These are phyloP conservation scores for Orientallactaga bullata DNA, from an alignment of 2,113 vertebrate species.

Conservation along the genomic window DNA sequence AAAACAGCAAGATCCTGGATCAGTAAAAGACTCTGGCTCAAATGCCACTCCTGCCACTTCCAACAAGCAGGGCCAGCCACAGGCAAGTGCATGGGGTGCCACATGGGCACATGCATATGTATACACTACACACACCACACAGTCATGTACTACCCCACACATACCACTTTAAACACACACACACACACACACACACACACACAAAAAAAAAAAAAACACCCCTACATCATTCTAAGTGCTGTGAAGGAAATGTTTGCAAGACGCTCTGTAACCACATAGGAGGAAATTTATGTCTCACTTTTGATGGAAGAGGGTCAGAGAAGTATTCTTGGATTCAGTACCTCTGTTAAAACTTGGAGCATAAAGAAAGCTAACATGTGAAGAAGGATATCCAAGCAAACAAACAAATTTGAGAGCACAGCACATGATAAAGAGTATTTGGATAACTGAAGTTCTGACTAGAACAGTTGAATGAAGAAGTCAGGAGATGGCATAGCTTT, in stretches of 20 bases:
- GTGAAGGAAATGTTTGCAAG: neutral
- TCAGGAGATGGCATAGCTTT: too few relatives aligned
- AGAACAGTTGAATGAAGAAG: neutral
- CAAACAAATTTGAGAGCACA: neutral
- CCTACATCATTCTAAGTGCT: too few relatives aligned
- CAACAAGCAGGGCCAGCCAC: neutral
- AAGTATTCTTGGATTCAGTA: neutral
- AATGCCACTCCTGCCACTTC: too few relatives aligned
- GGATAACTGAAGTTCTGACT: neutral
- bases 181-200: too few relatives aligned
- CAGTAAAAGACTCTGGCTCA: too few relatives aligned
- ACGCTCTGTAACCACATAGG: neutral
- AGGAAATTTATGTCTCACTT: neutral
- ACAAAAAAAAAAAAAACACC: too few relatives aligned
- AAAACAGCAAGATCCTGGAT: too few relatives aligned
- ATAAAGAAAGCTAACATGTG: neutral
- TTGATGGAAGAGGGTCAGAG: neutral
- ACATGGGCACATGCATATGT: too few relatives aligned
- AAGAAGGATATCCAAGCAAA: neutral
- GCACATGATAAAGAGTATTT: neutral
- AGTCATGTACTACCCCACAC: too few relatives aligned
- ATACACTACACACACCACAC: too few relatives aligned
- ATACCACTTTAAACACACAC: too few relatives aligned
- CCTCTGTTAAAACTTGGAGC: neutral
- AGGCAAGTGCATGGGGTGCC: neutral